A percentile compares a stretch with the other conserved stretches of the same genome.
Conservation (phyloP, 2,797 vertebrate genomes). For the Phyllotis vaccarum region DNA sequence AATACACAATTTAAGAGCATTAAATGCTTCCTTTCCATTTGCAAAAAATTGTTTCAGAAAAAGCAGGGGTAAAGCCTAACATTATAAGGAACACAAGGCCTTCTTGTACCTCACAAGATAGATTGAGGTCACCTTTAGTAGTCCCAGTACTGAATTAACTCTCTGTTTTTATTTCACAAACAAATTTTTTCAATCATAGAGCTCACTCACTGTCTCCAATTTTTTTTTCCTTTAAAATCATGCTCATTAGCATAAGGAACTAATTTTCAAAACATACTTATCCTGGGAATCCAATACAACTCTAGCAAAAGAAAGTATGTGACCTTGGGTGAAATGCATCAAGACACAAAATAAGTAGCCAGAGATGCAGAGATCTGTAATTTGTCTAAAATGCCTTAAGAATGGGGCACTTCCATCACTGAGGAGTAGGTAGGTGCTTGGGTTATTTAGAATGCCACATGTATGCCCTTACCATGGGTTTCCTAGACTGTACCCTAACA, state of each 20-base stretch:
- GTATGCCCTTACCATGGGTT: background rate
- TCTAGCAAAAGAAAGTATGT: background rate
- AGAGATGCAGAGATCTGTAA: background rate
- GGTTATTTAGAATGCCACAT: background rate
- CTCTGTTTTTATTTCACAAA: conserved; percentile 1
- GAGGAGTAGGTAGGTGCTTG: background rate
- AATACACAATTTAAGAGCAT: conserved; percentile 10
- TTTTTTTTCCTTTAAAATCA: background rate
- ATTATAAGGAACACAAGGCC: background rate
- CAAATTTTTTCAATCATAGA: background rate
- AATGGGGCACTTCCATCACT: background rate
- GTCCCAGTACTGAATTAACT: background rate
- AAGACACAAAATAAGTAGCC: background rate
- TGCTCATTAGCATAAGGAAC: background rate
- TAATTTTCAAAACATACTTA: conserved; percentile 17
- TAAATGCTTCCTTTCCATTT: conserved; percentile 18
- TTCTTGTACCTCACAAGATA: background rate
- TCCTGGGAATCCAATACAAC: background rate
- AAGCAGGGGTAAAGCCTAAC: background rate
- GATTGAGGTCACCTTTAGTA: background rate
- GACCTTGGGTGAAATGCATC: background rate
- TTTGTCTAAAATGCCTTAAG: background rate
- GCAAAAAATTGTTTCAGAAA: conserved; percentile 21
- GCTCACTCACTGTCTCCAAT: background rate
- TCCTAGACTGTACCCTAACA: background rate